phyloP scores from a whole-genome alignment of 2,888 invertebrate genomes.

The Brassicogethes aeneus region DNA sequence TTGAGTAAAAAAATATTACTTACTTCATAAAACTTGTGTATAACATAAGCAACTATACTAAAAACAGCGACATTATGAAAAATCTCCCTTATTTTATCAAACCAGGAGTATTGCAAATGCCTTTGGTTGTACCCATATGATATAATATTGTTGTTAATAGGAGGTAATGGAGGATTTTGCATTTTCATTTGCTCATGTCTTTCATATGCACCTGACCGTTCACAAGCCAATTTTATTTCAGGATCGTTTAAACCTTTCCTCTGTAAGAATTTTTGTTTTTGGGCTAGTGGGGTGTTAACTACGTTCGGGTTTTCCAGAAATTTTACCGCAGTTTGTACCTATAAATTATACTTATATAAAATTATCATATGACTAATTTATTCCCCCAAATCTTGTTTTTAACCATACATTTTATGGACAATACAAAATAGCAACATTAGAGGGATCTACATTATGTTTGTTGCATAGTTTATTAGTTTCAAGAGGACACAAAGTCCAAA shows the following conservation, averaged over 20 bases:
- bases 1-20: too few relatives aligned
- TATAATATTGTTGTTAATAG: slow-evolving; percentile 8
- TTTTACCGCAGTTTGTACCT: slow-evolving; percentile 79
- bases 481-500: not conserved
- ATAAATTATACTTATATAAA: slow-evolving; percentile 23
- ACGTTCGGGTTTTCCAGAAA: slow-evolving; percentile 84
- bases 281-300: slow-evolving; percentile 60
- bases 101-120: slow-evolving; percentile 37
- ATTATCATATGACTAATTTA: not conserved
- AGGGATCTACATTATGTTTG: too few relatives aligned
- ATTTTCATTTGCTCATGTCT: slow-evolving; percentile 26
- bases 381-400: too few relatives aligned
- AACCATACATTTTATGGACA: too few relatives aligned
- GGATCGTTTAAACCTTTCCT: slow-evolving; percentile 67
- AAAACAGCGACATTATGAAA: slow-evolving; percentile 65
- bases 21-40: slow-evolving; percentile 78
- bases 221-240: slow-evolving; percentile 67
- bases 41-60: slow-evolving; percentile 67
- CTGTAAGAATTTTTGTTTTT: slow-evolving; percentile 70
- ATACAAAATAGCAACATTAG: too few relatives aligned
- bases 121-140: slow-evolving; percentile 11
- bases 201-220: slow-evolving; percentile 47
- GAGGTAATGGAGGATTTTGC: slow-evolving; percentile 26
- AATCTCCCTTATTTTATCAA: slow-evolving; percentile 55
- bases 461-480: slow-evolving; percentile 1